Base-by-base conservation (phyloP, 2,797 vertebrate genomes). In the Onychomys leucogaster region DNA sequence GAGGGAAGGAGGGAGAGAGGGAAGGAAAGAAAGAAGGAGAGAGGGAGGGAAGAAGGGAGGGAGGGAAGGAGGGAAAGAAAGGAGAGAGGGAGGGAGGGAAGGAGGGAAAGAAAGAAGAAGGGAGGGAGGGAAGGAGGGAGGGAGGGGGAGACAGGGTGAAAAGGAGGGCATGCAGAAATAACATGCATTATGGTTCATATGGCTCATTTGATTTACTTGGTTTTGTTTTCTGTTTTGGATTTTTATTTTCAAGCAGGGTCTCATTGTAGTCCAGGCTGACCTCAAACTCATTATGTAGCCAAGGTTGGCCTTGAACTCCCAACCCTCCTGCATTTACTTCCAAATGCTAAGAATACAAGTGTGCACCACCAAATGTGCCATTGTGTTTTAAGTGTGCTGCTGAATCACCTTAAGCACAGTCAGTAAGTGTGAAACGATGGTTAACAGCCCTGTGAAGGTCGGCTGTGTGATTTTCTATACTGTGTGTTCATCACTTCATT, bases 351-450 rank as follows among this genome's bases (percentile, higher is more conserved):
- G 52, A 43, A 43, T 75, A 32, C 27, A 76, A 17, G 12, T 21
- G 2, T 52, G 65, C 34, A 87, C 65, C 84, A 55, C 84, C 23
- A 71, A 71, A 37, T 16, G 23, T 88, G 13, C 57, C 8, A 34
- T 85, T 67, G 4, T 63, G 14, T 41, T 83, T 95, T 75, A 93
- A 87, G 3, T 76, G 2, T 78, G 52, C 90, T 93, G 6, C 23
- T 88, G n/a, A 94, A 89, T 76, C 49, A 85, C 29, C 6, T 12
- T 95, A 89, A 78, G 75, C 27, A 73, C n/a, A 59, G 29, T 34
- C 41, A 87, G 2, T 61, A 43, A 43, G 34, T 81, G 69, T 32
- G 69, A 17, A 32, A 94, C n/a, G 32, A 4, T 78, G 55, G 34
- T 80, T 80, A 81, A 71, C 19, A 41, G 16, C 43, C 25, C 81